Evolutionary conservation across 2,797 vertebrate species (phyloP).

Genomic region (Ceryle rudis): DNA sequence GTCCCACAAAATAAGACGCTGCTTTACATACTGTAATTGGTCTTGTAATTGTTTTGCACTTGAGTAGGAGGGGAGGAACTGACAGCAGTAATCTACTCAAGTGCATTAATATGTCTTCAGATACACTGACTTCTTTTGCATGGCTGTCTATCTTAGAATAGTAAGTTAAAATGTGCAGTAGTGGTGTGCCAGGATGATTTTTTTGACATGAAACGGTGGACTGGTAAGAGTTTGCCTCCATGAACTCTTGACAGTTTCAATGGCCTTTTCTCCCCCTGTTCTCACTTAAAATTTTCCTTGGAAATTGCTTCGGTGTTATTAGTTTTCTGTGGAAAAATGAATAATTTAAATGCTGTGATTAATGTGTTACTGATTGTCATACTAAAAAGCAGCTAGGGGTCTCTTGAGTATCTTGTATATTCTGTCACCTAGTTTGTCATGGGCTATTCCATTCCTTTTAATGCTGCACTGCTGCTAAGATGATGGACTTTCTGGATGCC

Average conservation of each 20-base stretch:
- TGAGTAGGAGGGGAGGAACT: background rate
- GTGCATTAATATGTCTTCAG: background rate
- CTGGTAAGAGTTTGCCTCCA: background rate
- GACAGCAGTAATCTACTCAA: background rate
- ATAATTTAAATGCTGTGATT: background rate
- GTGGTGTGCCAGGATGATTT: fast-evolving
- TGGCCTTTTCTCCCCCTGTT: background rate
- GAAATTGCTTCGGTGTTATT: background rate
- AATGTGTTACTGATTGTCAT: background rate
- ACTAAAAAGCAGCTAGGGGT: background rate
- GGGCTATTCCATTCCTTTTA: background rate
- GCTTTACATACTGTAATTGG: background rate
- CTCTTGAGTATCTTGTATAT: background rate
- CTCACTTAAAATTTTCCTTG: background rate
- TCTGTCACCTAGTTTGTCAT: background rate
- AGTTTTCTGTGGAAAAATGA: background rate
- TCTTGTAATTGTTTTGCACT: background rate
- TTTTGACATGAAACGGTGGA: background rate
- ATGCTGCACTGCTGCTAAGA: background rate
- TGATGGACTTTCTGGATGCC: background rate
- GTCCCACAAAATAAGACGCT: background rate
- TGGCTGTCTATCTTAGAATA: background rate
- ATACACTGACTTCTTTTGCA: background rate
- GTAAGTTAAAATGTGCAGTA: background rate
- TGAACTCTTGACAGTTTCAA: background rate